These are phyloP conservation scores for Idaea biselata DNA, from an alignment of 2,888 invertebrate genomes.

Conservation along the genomic window DNA sequence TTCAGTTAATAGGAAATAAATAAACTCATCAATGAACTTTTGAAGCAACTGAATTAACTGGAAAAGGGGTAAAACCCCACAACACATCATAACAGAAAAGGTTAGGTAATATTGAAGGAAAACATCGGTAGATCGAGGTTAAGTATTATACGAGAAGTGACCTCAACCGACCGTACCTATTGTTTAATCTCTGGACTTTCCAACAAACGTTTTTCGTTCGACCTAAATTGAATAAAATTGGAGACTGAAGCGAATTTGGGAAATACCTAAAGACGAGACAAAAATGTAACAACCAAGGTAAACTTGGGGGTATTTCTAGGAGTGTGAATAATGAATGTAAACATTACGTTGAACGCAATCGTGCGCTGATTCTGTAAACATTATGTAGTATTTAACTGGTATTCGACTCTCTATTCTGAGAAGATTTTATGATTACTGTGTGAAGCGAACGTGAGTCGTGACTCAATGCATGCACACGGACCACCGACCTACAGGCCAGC, in stretches of 20 bases:
- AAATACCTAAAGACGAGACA: not conserved
- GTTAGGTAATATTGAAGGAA: slow-evolving; percentile 1
- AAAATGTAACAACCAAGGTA: not conserved
- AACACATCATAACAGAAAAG: not conserved
- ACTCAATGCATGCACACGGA: not conserved
- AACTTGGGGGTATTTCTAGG: not conserved
- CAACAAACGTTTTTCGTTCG: not conserved
- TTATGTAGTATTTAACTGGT: not conserved
- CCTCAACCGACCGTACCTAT: not conserved
- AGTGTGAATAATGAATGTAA: not conserved
- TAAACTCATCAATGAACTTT: not conserved
- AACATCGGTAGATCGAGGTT: not conserved
- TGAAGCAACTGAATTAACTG: not conserved
- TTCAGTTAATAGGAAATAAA: not conserved
- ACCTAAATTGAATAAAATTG: not conserved
- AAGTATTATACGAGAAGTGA: not conserved
- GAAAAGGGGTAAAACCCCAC: slow-evolving; percentile 1
- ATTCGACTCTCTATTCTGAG: not conserved
- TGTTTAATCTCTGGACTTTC: not conserved
- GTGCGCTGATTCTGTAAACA: not conserved
- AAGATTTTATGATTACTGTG: not conserved
- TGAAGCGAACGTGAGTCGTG: not conserved
- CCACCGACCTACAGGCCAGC: not conserved
- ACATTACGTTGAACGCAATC: not conserved
- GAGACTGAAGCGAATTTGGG: not conserved